A percentile compares a stretch with the other conserved stretches of the same genome.
These are phyloP conservation scores for Trichopria drosophilae DNA, from an alignment of 2,888 invertebrate species.

Conservation along the genomic window DNA sequence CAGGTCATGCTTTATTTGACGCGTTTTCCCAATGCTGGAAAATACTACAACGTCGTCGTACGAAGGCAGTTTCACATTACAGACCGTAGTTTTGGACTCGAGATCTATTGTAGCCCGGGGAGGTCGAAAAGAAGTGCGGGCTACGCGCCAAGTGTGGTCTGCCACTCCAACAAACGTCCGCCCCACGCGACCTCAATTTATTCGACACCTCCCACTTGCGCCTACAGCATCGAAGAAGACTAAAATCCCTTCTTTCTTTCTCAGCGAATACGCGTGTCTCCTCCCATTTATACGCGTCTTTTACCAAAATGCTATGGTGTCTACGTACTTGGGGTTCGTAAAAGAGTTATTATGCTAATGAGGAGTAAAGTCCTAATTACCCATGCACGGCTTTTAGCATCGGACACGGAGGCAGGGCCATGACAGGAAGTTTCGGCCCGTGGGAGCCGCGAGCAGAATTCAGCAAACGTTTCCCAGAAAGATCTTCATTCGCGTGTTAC, in stretches of 20 bases:
- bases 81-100: too few species aligned
- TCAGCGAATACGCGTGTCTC: too few species aligned
- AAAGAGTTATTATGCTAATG: slow-evolving; percentile 57
- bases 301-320: too few species aligned
- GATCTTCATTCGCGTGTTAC: too few species aligned
- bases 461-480: too few species aligned
- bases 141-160: slow-evolving; percentile 41
- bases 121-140: slow-evolving; percentile 29
- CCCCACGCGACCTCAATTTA: slow-evolving; percentile 57
- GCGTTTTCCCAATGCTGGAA: too few species aligned
- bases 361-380: slow-evolving; percentile 46
- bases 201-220: slow-evolving; percentile 58
- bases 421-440: not conserved
- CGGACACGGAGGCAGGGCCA: not conserved
- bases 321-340: slow-evolving; percentile 35
- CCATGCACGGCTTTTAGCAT: slow-evolving; percentile 25
- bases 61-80: too few species aligned
- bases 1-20: too few species aligned
- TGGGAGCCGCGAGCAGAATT: too few species aligned
- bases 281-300: too few species aligned
- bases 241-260: slow-evolving; percentile 15
- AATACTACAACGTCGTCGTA: too few species aligned
- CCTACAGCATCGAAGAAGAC: slow-evolving; percentile 46
- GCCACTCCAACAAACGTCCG: slow-evolving; percentile 48
- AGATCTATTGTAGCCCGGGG: too few species aligned